Percentiles rank a stretch among this genome's conserved stretches.
Conservation (phyloP, 2,888 invertebrate species). For the Galerucella nymphaeae region DNA sequence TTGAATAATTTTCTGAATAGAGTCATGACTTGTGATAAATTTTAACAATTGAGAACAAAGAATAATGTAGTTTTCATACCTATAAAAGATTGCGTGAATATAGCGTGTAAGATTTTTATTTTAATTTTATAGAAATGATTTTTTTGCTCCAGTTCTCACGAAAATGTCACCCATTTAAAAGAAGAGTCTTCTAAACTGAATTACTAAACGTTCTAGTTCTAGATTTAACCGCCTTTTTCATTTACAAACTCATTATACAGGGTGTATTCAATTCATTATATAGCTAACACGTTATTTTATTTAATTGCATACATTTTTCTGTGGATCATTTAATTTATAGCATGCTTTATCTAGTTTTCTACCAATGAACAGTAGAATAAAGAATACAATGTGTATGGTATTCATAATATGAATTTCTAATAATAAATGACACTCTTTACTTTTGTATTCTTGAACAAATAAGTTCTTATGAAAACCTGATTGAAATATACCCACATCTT, state of each 20-base stretch:
- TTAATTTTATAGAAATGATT: constrained; percentile 26
- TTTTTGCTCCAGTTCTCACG: constrained; percentile 42
- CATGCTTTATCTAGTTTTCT: no score
- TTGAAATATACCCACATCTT: constrained; percentile 13
- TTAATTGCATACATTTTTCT: no score
- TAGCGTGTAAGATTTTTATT: constrained; percentile 22
- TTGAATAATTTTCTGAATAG: not conserved
- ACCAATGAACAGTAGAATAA: no score
- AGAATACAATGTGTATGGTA: no score
- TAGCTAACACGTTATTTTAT: no score
- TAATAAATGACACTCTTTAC: not conserved
- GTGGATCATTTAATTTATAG: no score
- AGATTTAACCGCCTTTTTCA: constrained; percentile 6
- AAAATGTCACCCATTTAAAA: constrained; percentile 39
- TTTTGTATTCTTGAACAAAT: constrained; percentile 6
- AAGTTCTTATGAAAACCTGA: constrained; percentile 13
- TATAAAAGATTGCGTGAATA: constrained; percentile 16
- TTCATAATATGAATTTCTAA: not conserved
- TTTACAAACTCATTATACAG: not conserved
- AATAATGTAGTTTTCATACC: constrained; percentile 5
- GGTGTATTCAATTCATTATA: not conserved
- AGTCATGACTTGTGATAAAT: not conserved
- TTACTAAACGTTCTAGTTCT: no score
- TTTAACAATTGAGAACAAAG: constrained; percentile 5
- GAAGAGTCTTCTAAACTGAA: constrained; percentile 13